phyloP scores from a whole-genome alignment of 2,113 vertebrate species.

The Puffinus mauretanicus region DNA sequence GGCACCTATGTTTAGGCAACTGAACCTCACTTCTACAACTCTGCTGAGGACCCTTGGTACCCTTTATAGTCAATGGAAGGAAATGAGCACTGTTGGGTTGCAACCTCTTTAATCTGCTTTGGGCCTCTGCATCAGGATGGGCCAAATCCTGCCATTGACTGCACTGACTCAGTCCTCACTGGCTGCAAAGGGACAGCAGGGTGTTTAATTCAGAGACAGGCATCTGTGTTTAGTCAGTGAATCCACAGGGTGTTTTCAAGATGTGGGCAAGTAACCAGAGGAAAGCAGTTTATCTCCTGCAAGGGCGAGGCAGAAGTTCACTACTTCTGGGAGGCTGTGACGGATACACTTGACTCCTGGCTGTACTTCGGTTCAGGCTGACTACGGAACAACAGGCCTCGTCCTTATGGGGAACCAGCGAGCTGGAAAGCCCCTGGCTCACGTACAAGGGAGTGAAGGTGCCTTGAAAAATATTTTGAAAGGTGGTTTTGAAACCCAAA shows the following conservation, averaged over 20 bases:
- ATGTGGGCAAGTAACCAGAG: background rate
- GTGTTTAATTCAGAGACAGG: background rate
- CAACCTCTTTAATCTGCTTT: background rate
- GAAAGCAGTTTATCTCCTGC: background rate
- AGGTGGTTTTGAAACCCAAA: too few species aligned
- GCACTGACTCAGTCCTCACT: background rate
- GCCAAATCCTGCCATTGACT: background rate
- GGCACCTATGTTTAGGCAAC: background rate
- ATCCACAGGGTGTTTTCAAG: background rate
- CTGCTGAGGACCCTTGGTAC: background rate
- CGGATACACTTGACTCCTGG: background rate
- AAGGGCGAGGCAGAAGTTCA: background rate
- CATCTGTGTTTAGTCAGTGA: too few species aligned
- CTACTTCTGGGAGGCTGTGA: background rate
- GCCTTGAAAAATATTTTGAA: too few species aligned
- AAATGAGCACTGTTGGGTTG: background rate
- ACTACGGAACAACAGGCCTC: too few species aligned
- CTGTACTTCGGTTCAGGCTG: too few species aligned
- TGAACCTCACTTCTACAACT: background rate
- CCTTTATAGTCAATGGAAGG: background rate
- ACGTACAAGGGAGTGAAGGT: too few species aligned
- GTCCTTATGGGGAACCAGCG: too few species aligned
- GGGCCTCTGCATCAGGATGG: background rate
- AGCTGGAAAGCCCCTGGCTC: too few species aligned
- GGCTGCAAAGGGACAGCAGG: background rate